Evolutionary conservation across 2,113 vertebrate species (phyloP).

Genomic region (Brachirus orientalis): DNA sequence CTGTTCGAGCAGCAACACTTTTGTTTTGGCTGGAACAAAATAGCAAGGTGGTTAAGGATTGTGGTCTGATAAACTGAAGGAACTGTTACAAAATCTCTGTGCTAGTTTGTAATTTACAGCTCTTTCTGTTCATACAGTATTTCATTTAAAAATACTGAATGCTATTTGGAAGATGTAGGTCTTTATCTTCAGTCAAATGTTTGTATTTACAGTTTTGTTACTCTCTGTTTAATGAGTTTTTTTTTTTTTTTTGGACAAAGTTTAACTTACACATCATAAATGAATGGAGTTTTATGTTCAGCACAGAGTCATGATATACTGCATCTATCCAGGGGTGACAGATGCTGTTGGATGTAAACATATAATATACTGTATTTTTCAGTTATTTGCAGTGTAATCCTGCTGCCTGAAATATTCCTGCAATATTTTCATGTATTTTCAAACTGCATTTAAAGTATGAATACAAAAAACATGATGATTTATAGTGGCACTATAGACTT

Average conservation of each 20-base stretch:
- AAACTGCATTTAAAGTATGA: constrained; percentile 10
- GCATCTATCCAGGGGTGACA: neutral
- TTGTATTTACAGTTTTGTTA: constrained; percentile 15
- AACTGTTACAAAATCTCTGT: constrained; percentile 10
- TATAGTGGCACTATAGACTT: constrained; percentile 10
- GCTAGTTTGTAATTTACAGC: constrained; percentile 5
- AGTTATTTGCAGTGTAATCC: neutral
- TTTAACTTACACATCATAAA: neutral
- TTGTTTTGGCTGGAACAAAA: constrained; percentile 6
- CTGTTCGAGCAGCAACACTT: neutral
- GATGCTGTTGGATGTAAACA: neutral
- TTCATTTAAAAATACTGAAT: constrained; percentile 38
- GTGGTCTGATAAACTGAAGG: constrained; percentile 9
- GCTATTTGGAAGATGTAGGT: constrained; percentile 4
- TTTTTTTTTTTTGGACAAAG: neutral
- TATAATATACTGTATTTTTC: neutral
- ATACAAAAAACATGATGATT: constrained; percentile 4
- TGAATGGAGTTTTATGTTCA: constrained; percentile 13
- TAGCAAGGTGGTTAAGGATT: neutral
- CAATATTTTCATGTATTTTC: neutral
- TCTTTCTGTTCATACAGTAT: constrained; percentile 7
- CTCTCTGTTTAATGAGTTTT: neutral
- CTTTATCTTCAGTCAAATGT: constrained; percentile 14
- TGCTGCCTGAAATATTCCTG: constrained; percentile 15
- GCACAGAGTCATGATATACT: constrained; percentile 10